Base-by-base conservation (phyloP, 2,888 invertebrate species). In the Liodrosophila aerea region DNA sequence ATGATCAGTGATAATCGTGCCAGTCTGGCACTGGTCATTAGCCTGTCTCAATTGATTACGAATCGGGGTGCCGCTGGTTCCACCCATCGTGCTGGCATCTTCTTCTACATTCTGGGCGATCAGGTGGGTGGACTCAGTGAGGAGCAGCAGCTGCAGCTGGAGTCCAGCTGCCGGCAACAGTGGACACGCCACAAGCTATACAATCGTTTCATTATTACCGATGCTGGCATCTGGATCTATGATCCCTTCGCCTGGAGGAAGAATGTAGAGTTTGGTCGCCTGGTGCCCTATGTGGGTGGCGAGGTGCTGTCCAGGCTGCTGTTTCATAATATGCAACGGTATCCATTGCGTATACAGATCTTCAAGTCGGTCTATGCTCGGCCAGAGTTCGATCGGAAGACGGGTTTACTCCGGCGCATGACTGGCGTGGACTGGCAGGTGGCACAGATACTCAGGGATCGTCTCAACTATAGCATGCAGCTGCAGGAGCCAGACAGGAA, bases 301-400 rank as follows among this genome's bases (percentile, higher is more conserved):
- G 60, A 70, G 15, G 46, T 76, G 0, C 30, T 88, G 40, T 61
- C 67, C 18, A 60, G 30, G 1, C 46, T 76, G 1, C 37, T 88
- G 13, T 88, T 90, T 49, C 74, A 77, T 9, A 64, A 90, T 29
- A 85, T 90, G 84, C 84, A 80, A 9, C 88, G 88, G 2, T 90
- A 90, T 84, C 89, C 90, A 2, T 5, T 90, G 41, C 78, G 86
- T n/a, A 67, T 89, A 18, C 89, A 90, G 65, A 80, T 89, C 29
- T 90, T 90, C 51, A 77, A 67, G 58, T 90, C 90, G 0, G 88
- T 89, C 3, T 89, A 87, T 63, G 74, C 89, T 0, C 73, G 85
- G 0, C 87, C 88, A 0, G 9, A 69, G 1, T 7, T 80, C 2
- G 83, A 87, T 50, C 18, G 27, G 0, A 4, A 31, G 2, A 78